Evolutionary conservation across 2,797 vertebrate species (phyloP).

Genomic region (Poeciliopsis infans): DNA sequence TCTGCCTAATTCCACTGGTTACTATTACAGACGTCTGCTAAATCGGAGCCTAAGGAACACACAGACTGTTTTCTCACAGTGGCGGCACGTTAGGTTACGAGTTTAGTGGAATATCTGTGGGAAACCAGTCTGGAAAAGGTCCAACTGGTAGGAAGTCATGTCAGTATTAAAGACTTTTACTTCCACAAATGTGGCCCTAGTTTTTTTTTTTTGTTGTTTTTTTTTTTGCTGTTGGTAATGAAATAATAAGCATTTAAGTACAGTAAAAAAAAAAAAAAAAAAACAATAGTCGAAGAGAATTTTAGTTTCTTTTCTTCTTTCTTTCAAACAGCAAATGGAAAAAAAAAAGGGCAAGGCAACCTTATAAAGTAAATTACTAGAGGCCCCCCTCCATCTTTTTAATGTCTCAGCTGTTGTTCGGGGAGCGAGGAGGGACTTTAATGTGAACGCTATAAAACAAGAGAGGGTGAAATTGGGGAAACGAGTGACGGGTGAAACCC

Average conservation of each 20-base stretch:
- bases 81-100: slow-evolving; percentile 44
- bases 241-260: slow-evolving; percentile 19
- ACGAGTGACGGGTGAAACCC: slow-evolving; percentile 34
- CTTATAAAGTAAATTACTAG: slow-evolving; percentile 65
- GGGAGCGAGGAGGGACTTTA: slow-evolving; percentile 41
- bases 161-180: slow-evolving; percentile 14
- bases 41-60: slow-evolving; percentile 77
- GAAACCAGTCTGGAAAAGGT: slow-evolving; percentile 65
- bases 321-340: slow-evolving; percentile 44
- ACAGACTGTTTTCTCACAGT: slow-evolving; percentile 75
- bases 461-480: slow-evolving; percentile 48
- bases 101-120: slow-evolving; percentile 63
- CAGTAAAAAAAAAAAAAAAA: background rate
- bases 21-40: slow-evolving; percentile 76
- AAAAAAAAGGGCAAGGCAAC: slow-evolving; percentile 22
- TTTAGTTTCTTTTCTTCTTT: no score
- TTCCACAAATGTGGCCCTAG: slow-evolving; percentile 31
- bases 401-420: slow-evolving; percentile 59
- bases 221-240: slow-evolving; percentile 20
- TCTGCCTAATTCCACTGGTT: slow-evolving; percentile 74
- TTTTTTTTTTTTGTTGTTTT: slow-evolving; percentile 19
- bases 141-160: slow-evolving; percentile 40
- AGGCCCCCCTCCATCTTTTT: slow-evolving; percentile 55
- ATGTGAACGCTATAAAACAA: slow-evolving; percentile 63
- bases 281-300: background rate